Evolutionary conservation across 2,113 vertebrate species (phyloP).

Genomic region (Chroicocephalus ridibundus): DNA sequence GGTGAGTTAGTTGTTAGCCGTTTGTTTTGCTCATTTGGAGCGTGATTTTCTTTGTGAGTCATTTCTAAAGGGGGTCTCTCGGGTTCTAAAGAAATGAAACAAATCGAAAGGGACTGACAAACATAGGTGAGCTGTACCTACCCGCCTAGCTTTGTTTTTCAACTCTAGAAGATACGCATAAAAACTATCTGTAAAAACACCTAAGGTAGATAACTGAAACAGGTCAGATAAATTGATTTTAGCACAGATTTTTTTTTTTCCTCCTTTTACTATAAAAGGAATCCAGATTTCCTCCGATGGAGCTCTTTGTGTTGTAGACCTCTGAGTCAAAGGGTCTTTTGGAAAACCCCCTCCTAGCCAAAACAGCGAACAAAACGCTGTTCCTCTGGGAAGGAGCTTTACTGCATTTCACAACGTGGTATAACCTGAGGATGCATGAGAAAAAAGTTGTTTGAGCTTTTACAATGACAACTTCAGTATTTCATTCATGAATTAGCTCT

Average conservation of each 20-base stretch:
- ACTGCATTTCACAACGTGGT: neutral
- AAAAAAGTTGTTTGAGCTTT: neutral
- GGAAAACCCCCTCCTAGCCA: neutral
- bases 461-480: neutral
- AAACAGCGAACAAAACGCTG: neutral
- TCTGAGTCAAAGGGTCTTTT: neutral
- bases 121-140: neutral
- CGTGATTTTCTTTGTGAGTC: neutral
- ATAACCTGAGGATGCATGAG: neutral
- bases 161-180: neutral
- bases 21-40: neutral
- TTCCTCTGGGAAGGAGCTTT: neutral
- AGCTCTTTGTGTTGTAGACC: neutral
- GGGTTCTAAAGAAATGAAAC: neutral
- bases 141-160: neutral
- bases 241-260: rapidly evolving
- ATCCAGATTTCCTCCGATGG: neutral
- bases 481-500: neutral
- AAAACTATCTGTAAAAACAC: neutral
- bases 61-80: neutral
- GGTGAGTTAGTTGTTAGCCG: neutral
- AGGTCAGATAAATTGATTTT: neutral
- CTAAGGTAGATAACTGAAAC: neutral
- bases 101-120: neutral
- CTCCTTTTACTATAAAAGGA: neutral